phyloP scores from a whole-genome alignment of 2,888 invertebrate species.

The Acanthosepion pharaonis region DNA sequence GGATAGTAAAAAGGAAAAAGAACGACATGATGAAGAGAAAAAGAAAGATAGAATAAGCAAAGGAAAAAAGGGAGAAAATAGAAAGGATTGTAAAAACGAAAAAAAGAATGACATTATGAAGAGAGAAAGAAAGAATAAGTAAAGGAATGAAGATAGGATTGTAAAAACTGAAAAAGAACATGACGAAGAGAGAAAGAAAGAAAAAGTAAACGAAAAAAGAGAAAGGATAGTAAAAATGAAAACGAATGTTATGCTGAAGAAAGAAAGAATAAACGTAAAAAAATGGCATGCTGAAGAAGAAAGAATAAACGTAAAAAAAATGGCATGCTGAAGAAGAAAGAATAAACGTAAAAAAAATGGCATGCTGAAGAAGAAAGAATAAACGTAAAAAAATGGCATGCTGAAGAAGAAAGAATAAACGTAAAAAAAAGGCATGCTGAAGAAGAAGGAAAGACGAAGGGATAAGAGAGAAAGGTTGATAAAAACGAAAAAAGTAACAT shows the following conservation, averaged over 20 bases:
- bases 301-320: not conserved
- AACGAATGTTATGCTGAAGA: not conserved
- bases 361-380: not conserved
- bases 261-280: too few species aligned
- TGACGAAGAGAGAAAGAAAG: not conserved
- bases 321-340: too few species aligned
- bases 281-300: not conserved
- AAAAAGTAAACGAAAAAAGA: not conserved
- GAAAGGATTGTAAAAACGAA: too few species aligned
- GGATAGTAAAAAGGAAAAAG: too few species aligned
- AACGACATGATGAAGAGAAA: too few species aligned
- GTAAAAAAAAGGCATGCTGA: not conserved
- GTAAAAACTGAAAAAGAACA: not conserved
- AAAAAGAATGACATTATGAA: not conserved
- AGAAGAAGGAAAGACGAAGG: not conserved
- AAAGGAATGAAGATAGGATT: too few species aligned
- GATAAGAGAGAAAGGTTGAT: not conserved
- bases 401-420: too few species aligned
- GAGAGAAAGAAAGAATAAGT: not conserved
- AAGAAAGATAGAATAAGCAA: too few species aligned
- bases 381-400: not conserved
- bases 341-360: too few species aligned
- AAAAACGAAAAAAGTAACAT: not conserved
- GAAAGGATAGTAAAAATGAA: not conserved
- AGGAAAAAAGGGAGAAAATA: too few species aligned